A percentile compares a stretch with the other conserved stretches of the same genome.
Evolutionary conservation across 2,888 invertebrate species (phyloP).

Genomic region (Smittia sp.): DNA sequence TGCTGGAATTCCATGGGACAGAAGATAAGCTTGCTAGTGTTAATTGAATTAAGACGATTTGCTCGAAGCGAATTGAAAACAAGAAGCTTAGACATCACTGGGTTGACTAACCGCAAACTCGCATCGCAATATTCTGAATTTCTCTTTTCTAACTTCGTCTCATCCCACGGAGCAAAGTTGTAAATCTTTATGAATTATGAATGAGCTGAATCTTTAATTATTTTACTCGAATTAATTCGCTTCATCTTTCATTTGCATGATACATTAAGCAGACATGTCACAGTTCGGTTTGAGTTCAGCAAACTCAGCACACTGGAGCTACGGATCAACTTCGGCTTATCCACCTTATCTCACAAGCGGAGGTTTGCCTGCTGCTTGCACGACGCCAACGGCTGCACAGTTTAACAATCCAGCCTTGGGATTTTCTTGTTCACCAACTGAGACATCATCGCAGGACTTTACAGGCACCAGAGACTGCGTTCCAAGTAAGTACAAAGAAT

Average conservation of each 20-base stretch:
- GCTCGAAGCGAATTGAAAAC: too few relatives aligned
- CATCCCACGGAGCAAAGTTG: not conserved
- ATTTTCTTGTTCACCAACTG: conserved; percentile 67
- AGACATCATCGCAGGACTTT: conserved; percentile 59
- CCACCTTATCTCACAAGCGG: conserved; percentile 75
- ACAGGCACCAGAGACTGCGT: conserved; percentile 58
- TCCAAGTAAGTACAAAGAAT: conserved; percentile 49
- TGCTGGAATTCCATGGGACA: not conserved
- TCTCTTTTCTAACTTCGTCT: not conserved
- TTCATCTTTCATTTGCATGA: not conserved
- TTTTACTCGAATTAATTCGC: not conserved
- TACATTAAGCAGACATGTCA: conserved; percentile 67
- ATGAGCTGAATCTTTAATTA: conserved; percentile 12
- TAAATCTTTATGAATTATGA: not conserved
- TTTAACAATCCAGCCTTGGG: conserved; percentile 74
- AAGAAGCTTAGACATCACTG: too few relatives aligned
- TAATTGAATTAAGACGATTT: too few relatives aligned
- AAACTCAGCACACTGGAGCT: conserved; percentile 83
- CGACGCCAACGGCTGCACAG: conserved; percentile 66
- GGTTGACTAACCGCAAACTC: not conserved
- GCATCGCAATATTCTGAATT: not conserved
- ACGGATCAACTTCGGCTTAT: conserved; percentile 80
- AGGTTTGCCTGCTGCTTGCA: conserved; percentile 66
- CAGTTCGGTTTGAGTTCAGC: conserved; percentile 80
- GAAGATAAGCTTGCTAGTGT: too few relatives aligned